phyloP scores from a whole-genome alignment of 2,797 vertebrate species.

The Atherinosoma microstoma region DNA sequence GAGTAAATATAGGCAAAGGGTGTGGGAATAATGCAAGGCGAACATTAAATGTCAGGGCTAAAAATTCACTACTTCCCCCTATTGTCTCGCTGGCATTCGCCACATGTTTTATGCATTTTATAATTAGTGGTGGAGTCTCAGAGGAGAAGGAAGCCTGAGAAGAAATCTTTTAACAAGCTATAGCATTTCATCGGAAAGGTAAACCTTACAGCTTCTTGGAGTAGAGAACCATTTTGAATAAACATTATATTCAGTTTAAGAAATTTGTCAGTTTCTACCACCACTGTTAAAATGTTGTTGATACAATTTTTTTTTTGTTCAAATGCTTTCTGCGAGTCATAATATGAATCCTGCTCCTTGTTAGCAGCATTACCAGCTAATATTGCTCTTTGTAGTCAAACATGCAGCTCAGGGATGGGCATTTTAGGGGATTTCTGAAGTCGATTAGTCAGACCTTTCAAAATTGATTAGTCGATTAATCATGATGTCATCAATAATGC shows the following conservation, averaged over 20 bases:
- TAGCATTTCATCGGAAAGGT: slow-evolving; percentile 73
- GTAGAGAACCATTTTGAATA: slow-evolving; percentile 36
- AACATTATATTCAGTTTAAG: background rate
- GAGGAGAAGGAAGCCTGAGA: slow-evolving; percentile 37
- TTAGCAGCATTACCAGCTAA: background rate
- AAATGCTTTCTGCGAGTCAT: too few relatives aligned
- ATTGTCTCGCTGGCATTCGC: slow-evolving; percentile 81
- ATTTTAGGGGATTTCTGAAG: too few relatives aligned
- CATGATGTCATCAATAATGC: too few relatives aligned
- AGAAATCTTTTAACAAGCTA: slow-evolving; percentile 59
- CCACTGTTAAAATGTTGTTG: too few relatives aligned
- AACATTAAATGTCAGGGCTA: slow-evolving; percentile 84
- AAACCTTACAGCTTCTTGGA: slow-evolving; percentile 54
- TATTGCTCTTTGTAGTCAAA: background rate
- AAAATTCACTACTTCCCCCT: slow-evolving; percentile 75
- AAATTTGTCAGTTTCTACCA: too few relatives aligned
- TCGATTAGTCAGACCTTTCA: too few relatives aligned
- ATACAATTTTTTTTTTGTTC: too few relatives aligned
- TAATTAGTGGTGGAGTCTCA: slow-evolving; percentile 79
- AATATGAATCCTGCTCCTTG: background rate
- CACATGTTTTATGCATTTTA: slow-evolving; percentile 84
- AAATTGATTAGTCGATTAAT: too few relatives aligned
- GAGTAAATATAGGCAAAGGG: slow-evolving; percentile 76
- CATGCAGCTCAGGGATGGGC: too few relatives aligned
- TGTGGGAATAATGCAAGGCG: slow-evolving; percentile 81